Percentiles rank a stretch among this genome's conserved stretches.
Evolutionary conservation across 2,113 vertebrate genomes (phyloP).

Genomic region (Indicator indicator): DNA sequence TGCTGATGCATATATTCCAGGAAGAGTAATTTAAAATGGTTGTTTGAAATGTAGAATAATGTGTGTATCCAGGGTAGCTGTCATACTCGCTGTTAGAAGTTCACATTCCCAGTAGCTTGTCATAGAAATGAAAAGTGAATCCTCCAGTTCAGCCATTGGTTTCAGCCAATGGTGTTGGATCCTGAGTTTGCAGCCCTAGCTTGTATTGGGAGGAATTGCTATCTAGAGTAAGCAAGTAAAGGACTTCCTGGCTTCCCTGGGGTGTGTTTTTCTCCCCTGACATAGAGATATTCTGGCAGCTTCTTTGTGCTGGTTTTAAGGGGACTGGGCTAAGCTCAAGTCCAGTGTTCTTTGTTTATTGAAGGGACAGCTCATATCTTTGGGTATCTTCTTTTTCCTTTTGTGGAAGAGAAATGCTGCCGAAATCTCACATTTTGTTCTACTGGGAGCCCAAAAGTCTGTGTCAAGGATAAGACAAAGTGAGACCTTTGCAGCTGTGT

Average conservation of each 20-base stretch:
- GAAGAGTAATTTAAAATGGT: neutral
- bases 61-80: neutral
- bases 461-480: neutral
- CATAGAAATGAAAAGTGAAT: neutral
- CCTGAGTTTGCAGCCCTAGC: neutral
- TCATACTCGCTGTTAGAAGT: neutral
- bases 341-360: neutral
- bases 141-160: neutral
- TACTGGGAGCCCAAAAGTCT: neutral
- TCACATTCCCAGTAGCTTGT: neutral
- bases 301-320: rapidly evolving
- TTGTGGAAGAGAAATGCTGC: neutral
- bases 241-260: neutral
- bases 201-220: neutral
- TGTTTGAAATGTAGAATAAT: neutral
- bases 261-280: neutral
- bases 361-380: neutral
- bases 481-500: neutral
- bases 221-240: neutral
- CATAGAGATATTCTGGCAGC: neutral
- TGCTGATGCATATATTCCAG: neutral
- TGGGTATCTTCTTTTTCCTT: neutral
- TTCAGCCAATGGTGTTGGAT: neutral
- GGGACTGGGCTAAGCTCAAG: neutral
- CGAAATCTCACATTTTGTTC: neutral